These are phyloP conservation scores for Xenopus tropicalis DNA, from an alignment of 2,113 vertebrate species.

Conservation along the genomic window DNA sequence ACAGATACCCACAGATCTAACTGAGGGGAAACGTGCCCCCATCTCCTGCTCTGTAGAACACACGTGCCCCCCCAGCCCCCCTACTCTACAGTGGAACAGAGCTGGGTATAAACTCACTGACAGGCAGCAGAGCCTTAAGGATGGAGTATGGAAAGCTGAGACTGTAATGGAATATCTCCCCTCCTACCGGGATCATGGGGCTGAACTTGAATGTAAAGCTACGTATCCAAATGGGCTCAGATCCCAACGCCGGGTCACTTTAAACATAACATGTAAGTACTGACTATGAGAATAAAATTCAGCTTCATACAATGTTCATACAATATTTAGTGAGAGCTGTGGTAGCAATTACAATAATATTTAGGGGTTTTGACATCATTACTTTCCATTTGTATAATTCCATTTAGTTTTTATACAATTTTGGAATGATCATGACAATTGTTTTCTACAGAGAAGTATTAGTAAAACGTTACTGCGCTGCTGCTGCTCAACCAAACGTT, in stretches of 20 bases:
- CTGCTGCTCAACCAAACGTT: too few relatives aligned
- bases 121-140: background rate
- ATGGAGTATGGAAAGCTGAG: background rate
- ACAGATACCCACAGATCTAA: background rate
- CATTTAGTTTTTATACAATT: too few relatives aligned
- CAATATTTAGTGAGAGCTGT: too few relatives aligned
- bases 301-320: too few relatives aligned
- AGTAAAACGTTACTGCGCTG: too few relatives aligned
- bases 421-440: too few relatives aligned
- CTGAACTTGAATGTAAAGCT: background rate
- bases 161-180: background rate
- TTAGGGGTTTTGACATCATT: too few relatives aligned
- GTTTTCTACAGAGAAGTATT: too few relatives aligned
- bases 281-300: too few relatives aligned
- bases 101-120: background rate
- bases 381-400: too few relatives aligned
- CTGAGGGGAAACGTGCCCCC: background rate
- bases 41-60: constrained; percentile 16
- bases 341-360: too few relatives aligned
- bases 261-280: constrained; percentile 25
- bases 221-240: constrained; percentile 7
- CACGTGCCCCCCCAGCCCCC: constrained; percentile 17
- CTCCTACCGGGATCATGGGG: constrained; percentile 3
- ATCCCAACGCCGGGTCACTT: background rate
- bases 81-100: constrained; percentile 8